These are phyloP conservation scores for Leuctra nigra DNA, from an alignment of 2,888 invertebrate genomes.

Conservation along the genomic window DNA sequence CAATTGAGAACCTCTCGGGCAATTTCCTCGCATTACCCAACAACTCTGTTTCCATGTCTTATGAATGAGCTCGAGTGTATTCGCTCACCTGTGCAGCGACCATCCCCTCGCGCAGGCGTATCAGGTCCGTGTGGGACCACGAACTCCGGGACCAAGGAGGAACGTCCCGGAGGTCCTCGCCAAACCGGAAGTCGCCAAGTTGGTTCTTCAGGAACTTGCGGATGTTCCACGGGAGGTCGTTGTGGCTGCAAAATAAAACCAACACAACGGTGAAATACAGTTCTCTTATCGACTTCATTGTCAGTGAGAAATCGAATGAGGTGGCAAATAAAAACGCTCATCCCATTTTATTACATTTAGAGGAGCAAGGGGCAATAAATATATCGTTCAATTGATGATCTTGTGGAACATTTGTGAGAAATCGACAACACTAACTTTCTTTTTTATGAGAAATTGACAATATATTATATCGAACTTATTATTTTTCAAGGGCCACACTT, in stretches of 20 bases:
- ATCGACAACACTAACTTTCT: too few relatives aligned
- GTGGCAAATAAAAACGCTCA: neutral
- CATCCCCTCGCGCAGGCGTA: constrained; percentile 63
- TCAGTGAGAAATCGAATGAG: neutral
- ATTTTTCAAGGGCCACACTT: too few relatives aligned
- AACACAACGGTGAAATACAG: neutral
- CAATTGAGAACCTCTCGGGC: too few relatives aligned
- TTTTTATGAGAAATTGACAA: too few relatives aligned
- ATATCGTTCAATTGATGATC: neutral
- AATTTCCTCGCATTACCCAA: too few relatives aligned
- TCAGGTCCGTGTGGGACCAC: constrained; percentile 74
- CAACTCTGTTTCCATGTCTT: too few relatives aligned
- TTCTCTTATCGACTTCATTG: too few relatives aligned
- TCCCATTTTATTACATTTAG: neutral
- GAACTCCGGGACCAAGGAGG: constrained; percentile 67
- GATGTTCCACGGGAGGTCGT: constrained; percentile 45
- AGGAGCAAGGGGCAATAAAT: neutral
- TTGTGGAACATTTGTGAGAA: too few relatives aligned
- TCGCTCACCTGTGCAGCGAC: constrained; percentile 62
- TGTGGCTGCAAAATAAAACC: constrained; percentile 39
- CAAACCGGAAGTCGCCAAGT: constrained; percentile 55
- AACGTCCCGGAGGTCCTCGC: constrained; percentile 59
- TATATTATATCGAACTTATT: too few relatives aligned
- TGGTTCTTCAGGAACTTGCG: constrained; percentile 45
- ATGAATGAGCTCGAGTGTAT: neutral